phyloP scores from a whole-genome alignment of 2,113 vertebrate species.

The Apteryx mantelli region DNA sequence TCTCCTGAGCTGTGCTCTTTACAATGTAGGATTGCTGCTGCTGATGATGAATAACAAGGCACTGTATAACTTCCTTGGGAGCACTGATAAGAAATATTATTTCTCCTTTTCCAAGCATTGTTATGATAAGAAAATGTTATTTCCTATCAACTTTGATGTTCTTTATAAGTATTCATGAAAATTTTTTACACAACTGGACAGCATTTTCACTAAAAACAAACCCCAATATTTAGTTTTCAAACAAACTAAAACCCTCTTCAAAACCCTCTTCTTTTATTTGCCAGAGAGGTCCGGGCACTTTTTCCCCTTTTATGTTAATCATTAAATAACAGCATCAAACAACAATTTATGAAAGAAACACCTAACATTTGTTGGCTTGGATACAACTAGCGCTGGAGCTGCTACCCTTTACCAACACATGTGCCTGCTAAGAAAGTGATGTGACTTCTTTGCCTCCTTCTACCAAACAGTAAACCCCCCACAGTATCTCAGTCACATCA shows the following conservation, averaged over 20 bases:
- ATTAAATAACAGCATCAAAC: not conserved
- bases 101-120: not conserved
- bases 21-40: not conserved
- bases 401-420: not conserved
- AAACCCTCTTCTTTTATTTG: not conserved
- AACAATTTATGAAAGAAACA: not conserved
- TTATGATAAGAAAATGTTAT: not conserved
- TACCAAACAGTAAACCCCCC: not conserved
- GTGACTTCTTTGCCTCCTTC: not conserved
- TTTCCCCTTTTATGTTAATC: not conserved
- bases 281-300: not conserved
- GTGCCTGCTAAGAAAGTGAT: not conserved
- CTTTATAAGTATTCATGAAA: not conserved
- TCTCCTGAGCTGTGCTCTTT: not conserved
- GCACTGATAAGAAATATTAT: not conserved
- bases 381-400: not conserved
- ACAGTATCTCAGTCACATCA: rapidly evolving
- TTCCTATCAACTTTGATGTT: not conserved
- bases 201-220: not conserved
- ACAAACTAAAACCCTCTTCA: not conserved
- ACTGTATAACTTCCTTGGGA: not conserved
- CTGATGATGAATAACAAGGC: not conserved
- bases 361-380: not conserved
- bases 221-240: not conserved
- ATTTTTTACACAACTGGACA: not conserved